Conservation (phyloP, 2,797 vertebrate species). For the Florisuga fusca region DNA sequence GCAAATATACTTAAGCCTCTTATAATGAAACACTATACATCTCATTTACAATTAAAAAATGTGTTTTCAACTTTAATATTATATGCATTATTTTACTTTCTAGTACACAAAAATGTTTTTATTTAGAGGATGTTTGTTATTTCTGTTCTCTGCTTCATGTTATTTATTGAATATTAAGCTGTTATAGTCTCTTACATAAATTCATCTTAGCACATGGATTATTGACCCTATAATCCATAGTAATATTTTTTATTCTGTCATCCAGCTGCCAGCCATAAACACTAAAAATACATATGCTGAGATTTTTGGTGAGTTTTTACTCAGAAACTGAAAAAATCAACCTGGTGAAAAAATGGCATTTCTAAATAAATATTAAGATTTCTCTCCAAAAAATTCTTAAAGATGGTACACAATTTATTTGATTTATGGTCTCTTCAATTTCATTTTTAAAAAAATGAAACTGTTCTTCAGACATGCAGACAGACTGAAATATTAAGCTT, state of each 20-base stretch:
- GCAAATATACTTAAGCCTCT: background rate
- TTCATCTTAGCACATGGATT: constrained; percentile 1
- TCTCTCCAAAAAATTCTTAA: background rate
- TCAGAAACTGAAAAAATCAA: background rate
- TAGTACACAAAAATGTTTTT: background rate
- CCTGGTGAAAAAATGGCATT: background rate
- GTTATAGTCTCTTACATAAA: constrained; percentile 27
- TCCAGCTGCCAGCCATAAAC: constrained; percentile 10
- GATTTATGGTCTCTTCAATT: background rate
- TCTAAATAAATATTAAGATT: background rate
- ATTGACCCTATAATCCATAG: constrained; percentile 50
- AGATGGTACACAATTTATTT: background rate
- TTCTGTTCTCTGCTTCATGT: background rate
- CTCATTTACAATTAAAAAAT: background rate
- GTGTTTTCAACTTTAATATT: background rate
- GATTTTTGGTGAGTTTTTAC: background rate
- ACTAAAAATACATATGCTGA: background rate
- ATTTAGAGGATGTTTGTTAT: background rate
- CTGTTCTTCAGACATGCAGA: background rate
- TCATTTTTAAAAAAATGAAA: background rate
- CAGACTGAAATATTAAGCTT: background rate
- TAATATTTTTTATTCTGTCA: constrained; percentile 31
- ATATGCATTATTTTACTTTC: background rate
- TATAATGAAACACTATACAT: background rate
- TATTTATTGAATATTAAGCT: constrained; percentile 30